Conservation (phyloP, 2,888 invertebrate species). For the Flexamia atlantica region DNA sequence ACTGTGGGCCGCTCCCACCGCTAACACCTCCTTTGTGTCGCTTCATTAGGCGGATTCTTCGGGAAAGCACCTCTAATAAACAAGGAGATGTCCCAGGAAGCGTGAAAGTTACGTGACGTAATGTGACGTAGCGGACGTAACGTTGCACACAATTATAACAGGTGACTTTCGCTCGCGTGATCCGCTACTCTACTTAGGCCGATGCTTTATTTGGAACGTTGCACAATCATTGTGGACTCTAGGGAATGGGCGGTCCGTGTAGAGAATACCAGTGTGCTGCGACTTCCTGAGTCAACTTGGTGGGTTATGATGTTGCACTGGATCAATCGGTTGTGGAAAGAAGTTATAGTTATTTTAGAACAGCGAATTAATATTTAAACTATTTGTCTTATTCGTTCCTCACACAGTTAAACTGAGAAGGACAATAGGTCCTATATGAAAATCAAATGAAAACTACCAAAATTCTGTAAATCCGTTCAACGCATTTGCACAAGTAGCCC, state of each 20-base stretch:
- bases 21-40: background rate
- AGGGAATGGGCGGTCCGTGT: background rate
- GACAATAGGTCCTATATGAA: too few species aligned
- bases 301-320: background rate
- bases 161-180: constrained; percentile 58
- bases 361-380: too few species aligned
- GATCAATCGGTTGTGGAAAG: too few species aligned
- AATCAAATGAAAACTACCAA: too few species aligned
- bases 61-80: constrained; percentile 39
- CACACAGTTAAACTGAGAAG: too few species aligned
- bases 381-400: too few species aligned
- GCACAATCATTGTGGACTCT: constrained; percentile 7
- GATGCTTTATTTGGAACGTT: constrained; percentile 51
- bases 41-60: constrained; percentile 33
- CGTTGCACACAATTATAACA: constrained; percentile 54
- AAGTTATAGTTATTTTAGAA: too few species aligned
- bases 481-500: too few species aligned
- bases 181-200: constrained; percentile 37
- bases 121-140: constrained; percentile 40
- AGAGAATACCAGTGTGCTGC: background rate
- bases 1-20: background rate
- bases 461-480: too few species aligned
- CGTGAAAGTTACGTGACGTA: too few species aligned
- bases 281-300: background rate
- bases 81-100: constrained; percentile 51